These are phyloP conservation scores for Leptinotarsa texana DNA, from an alignment of 1,140 invertebrate genomes.

Conservation along the genomic window DNA sequence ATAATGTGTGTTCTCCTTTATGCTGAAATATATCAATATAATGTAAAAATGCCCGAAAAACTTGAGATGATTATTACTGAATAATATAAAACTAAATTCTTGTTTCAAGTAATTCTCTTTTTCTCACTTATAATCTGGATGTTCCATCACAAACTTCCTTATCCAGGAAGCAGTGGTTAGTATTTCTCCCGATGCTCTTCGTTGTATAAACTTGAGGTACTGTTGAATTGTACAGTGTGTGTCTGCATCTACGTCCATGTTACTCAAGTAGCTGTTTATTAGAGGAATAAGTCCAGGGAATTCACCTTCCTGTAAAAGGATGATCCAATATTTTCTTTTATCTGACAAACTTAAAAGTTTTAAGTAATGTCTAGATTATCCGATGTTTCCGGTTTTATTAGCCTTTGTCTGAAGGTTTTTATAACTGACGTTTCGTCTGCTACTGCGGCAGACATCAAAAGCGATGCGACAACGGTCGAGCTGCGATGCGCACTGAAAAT, in stretches of 20 bases:
- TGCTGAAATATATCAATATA: no score
- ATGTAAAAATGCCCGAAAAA: no score
- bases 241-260: slow-evolving; percentile 94
- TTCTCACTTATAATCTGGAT: slow-evolving; percentile 85
- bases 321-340: no score
- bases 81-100: neutral
- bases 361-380: no score
- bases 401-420: no score
- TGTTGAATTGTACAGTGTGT: slow-evolving; percentile 96
- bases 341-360: no score
- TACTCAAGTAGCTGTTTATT: slow-evolving; percentile 89
- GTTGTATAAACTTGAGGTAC: slow-evolving; percentile 93
- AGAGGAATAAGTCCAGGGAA: slow-evolving; percentile 96
- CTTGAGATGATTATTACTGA: neutral
- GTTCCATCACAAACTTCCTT: slow-evolving; percentile 83
- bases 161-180: slow-evolving; percentile 91
- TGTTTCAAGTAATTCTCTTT: neutral
- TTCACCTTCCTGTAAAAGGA: slow-evolving; percentile 66
- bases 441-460: no score
- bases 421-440: no score
- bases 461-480: no score
- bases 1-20: no score
- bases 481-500: no score
- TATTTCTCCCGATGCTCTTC: slow-evolving; percentile 83
- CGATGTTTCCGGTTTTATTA: no score